Conservation (phyloP, 2,113 vertebrate species). For the Megaptera novaeangliae region DNA sequence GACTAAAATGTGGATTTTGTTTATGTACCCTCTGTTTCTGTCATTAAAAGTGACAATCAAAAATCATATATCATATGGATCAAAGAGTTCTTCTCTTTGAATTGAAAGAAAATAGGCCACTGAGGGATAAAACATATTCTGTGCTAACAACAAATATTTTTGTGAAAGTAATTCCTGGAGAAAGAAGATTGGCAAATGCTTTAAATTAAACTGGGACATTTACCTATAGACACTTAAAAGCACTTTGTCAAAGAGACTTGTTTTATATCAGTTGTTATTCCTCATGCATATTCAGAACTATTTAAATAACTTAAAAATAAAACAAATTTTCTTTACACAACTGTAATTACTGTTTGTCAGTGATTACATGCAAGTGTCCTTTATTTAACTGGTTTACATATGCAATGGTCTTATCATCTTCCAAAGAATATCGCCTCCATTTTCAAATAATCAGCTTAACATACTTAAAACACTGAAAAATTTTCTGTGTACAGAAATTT, state of each 20-base stretch:
- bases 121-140: not conserved
- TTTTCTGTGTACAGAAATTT: not conserved
- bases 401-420: not conserved
- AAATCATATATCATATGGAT: not conserved
- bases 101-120: not conserved
- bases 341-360: not conserved
- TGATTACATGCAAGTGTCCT: not conserved
- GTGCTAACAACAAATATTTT: not conserved
- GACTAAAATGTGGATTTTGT: not conserved
- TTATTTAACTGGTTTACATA: not conserved
- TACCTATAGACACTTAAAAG: not conserved
- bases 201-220: not conserved
- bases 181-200: not conserved
- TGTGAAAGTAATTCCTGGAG: constrained; percentile 10
- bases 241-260: not conserved
- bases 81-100: not conserved
- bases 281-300: not conserved
- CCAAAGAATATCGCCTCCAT: not conserved
- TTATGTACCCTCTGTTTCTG: not conserved
- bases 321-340: not conserved
- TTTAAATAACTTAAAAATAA: constrained; percentile 25
- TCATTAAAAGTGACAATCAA: not conserved
- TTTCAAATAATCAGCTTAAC: not conserved
- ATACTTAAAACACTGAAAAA: not conserved
- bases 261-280: not conserved